Conservation (phyloP, 2,888 invertebrate species). For the Brachyptera risi region DNA sequence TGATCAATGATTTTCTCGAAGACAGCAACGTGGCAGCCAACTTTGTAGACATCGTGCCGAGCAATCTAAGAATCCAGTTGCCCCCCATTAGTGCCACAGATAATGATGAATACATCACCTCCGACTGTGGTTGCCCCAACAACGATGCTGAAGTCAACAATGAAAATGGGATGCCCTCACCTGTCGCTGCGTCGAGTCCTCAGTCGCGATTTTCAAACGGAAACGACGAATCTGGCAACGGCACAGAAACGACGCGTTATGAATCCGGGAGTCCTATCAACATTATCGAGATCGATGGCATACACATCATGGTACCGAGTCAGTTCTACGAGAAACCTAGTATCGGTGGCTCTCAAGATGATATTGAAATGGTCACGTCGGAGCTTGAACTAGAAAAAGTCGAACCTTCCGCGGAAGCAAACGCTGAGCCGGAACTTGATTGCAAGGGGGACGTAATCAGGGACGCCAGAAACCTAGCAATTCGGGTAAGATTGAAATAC, state of each 20-base stretch:
- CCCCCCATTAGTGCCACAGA: background rate
- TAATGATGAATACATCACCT: slow-evolving; percentile 20
- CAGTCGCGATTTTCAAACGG: background rate
- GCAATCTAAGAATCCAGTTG: slow-evolving; percentile 14
- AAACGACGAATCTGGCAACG: background rate
- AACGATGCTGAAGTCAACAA: background rate
- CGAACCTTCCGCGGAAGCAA: no score
- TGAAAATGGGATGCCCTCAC: no score
- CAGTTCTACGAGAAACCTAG: slow-evolving; percentile 14
- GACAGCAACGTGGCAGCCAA: background rate
- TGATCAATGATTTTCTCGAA: background rate
- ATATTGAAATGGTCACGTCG: no score
- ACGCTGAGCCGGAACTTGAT: no score
- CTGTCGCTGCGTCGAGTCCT: background rate
- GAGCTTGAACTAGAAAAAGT: no score
- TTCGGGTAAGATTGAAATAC: no score
- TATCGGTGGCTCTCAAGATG: background rate
- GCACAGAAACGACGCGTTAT: slow-evolving; percentile 1
- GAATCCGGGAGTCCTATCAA: slow-evolving; percentile 41
- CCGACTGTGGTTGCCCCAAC: background rate
- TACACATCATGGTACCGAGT: slow-evolving; percentile 45
- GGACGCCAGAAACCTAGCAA: no score
- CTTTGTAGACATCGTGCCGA: slow-evolving; percentile 3
- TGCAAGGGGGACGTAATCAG: no score
- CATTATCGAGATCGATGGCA: slow-evolving; percentile 51